Evolutionary conservation across 1,140 invertebrate genomes (phyloP), one percentile per base, ranked within the genome.

Genomic region (Oreohelix idahoensis): DNA sequence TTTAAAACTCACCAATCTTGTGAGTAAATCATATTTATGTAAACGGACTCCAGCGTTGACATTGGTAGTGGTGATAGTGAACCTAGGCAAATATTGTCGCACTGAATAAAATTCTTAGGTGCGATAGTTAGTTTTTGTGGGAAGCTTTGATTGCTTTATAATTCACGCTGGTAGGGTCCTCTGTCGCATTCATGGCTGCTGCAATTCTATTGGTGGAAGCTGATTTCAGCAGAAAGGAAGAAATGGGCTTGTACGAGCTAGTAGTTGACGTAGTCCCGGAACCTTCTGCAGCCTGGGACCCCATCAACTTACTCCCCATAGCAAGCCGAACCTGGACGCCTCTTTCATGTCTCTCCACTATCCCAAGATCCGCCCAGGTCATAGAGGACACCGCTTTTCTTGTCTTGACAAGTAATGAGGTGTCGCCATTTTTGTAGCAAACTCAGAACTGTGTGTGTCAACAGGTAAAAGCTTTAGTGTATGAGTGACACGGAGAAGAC

Each of bases 191-290:
- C 53, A 23, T 20, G 2, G 23, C 10, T 58, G 53, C 53, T 58
- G 53, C 10, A 58, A 4, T 23, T 23, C 10, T 58, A n/a, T 20
- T n/a, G 53, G 10, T 58, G 53, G 53, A 58, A 4, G 4, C 53
- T 66, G 29, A n/a, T n/a, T n/a, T n/a, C n/a, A 32, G 8, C 63
- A 29, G 5, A 32, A 29, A 66, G n/a, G 63, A 66, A 29, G 63
- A 11, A 66, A 32, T 35, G 32, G 17, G 63, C 29, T 81, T 29
- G 45, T 32, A 70, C 45, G 32, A 71, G 88, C 86, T 87, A 89
- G 88, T 88, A 89, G 88, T 89, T 89, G 88, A 89, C 81, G 88
- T 89, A 89, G 88, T 89, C 88, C 88, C 88, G 87, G 88, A 87
- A 86, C 83, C 75, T 53, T 8, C 81, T 1, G 76, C 83, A 84